phyloP scores from a whole-genome alignment of 2,797 vertebrate genomes.

The Gobionotothen gibberifrons region DNA sequence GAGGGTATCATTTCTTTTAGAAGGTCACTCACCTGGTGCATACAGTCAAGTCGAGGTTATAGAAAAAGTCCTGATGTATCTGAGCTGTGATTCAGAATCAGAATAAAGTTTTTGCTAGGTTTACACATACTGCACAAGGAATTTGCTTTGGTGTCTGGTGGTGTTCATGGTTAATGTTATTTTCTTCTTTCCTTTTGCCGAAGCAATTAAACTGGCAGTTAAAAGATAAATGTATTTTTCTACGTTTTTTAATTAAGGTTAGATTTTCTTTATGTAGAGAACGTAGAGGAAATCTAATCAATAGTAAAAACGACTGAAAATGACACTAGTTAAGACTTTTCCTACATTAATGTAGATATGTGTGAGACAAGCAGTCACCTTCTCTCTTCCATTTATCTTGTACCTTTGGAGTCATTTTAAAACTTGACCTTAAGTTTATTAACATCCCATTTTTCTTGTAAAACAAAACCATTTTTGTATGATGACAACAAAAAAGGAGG shows the following conservation, averaged over 20 bases:
- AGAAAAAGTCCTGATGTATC: slow-evolving; percentile 6
- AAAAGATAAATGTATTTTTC: background rate
- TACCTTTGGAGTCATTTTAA: slow-evolving; percentile 29
- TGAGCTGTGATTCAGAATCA: background rate
- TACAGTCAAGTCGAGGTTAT: slow-evolving; percentile 21
- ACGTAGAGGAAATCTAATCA: background rate
- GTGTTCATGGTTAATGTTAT: background rate
- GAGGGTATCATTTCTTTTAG: slow-evolving; percentile 33
- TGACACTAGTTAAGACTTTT: background rate
- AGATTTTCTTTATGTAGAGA: slow-evolving; percentile 9
- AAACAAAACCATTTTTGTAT: background rate
- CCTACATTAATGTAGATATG: background rate
- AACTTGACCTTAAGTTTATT: slow-evolving; percentile 19
- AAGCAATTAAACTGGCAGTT: background rate
- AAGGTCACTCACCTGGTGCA: slow-evolving; percentile 56
- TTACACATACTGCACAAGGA: too few relatives aligned
- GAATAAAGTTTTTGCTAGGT: background rate
- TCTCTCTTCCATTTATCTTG: slow-evolving; percentile 20
- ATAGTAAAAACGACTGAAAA: background rate
- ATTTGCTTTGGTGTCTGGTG: too few relatives aligned
- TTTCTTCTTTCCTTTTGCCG: background rate
- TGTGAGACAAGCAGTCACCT: slow-evolving; percentile 1
- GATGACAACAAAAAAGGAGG: background rate
- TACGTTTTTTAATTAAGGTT: background rate
- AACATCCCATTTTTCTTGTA: background rate